These are phyloP conservation scores for Triplophysa rosa DNA, from an alignment of 2,113 vertebrate species.

Conservation along the genomic window DNA sequence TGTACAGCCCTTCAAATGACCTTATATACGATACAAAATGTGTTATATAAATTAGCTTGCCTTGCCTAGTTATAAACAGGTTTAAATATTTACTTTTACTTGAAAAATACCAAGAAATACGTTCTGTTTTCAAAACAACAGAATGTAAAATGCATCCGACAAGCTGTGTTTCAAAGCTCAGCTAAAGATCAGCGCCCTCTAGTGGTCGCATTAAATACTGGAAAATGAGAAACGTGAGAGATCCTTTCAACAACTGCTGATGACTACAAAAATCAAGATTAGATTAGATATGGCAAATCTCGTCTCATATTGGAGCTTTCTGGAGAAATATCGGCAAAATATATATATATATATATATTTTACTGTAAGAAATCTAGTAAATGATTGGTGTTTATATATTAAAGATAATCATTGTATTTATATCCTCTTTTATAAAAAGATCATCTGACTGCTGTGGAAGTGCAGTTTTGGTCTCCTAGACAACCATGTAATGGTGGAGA, in stretches of 20 bases:
- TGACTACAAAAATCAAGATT: not conserved
- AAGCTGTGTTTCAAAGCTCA: not conserved
- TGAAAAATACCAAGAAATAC: not conserved
- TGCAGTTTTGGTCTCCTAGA: constrained; percentile 51
- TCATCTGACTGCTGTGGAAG: constrained; percentile 44
- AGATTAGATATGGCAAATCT: too few relatives aligned
- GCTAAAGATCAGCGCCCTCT: constrained; percentile 6
- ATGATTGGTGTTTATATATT: not conserved
- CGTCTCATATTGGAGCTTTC: not conserved
- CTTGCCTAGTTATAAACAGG: too few relatives aligned
- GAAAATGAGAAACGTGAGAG: not conserved
- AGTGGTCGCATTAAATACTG: constrained; percentile 5
- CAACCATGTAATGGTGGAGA: constrained; percentile 46
- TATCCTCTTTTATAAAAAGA: constrained; percentile 7
- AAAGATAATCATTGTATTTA: not conserved
- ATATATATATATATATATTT: not conserved
- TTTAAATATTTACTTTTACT: not conserved
- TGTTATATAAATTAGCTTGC: too few relatives aligned
- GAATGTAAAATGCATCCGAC: constrained; percentile 1
- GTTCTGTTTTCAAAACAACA: not conserved
- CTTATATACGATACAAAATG: too few relatives aligned
- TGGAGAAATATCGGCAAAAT: constrained; percentile 1
- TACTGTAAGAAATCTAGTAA: not conserved
- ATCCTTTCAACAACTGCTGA: not conserved
- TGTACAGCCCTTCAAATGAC: too few relatives aligned